Base-by-base conservation (phyloP, 2,888 invertebrate genomes). In the Linnaemya tessellans region DNA sequence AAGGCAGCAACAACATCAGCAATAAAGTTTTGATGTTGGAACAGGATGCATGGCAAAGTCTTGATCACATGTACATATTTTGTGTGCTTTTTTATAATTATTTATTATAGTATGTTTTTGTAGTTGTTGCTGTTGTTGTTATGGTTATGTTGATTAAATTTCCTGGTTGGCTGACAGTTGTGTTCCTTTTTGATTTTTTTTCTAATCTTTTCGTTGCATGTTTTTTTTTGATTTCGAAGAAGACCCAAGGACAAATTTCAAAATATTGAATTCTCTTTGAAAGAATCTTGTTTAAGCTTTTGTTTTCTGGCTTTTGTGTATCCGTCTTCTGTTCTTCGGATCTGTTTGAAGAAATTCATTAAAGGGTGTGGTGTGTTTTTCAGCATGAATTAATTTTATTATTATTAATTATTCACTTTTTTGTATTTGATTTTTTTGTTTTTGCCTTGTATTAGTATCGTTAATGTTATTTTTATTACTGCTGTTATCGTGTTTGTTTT, bases 361-460 rank as follows among this genome's bases (percentile, higher is more conserved):
- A 68, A 80, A 80, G 80, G 80, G 80, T 80, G 80, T 80, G 80
- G 80, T 80, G 74, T 74, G 18, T 68, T 56, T 68, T 56, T 56
- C 8, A 60, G 20, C 20, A 67, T 25, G 41, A 65, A 80, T 46
- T 46, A 46, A 18, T 56, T 51, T 54, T 20, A 18, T 41, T 13
- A 58, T 38, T 41, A 8, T 54, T 62, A 58, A 22, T 70, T 1
- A n/a, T 1, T 11, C 41, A 11, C 11, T 11, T 41, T 22, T 54
- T 30, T n/a, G n/a, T 49, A 20, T 25, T 38, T 56, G 5, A 9
- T 22, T 20, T 51, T 54, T 30, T 43, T 67, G 18, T 49, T 67
- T 79, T 80, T 30, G 67, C 80, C 60, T 74, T 30, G 30, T 13
- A 51, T 25, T 13, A 49, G 20, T 56, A 60, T 38, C 11, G 35